These are phyloP conservation scores for Acromyrmex echinatior DNA, from an alignment of 1,140 invertebrate genomes.

Conservation along the genomic window DNA sequence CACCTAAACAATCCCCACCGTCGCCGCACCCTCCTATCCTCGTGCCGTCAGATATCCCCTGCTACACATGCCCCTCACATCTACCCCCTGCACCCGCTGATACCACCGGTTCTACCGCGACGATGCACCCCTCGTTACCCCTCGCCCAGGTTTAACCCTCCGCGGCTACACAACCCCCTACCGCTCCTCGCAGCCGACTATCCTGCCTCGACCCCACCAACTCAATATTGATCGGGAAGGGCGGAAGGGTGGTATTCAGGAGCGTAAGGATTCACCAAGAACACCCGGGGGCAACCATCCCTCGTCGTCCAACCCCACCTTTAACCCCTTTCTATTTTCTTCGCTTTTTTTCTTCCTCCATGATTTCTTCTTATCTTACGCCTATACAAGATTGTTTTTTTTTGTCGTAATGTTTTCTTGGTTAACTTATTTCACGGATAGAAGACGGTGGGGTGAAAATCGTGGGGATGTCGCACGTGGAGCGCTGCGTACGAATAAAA, in stretches of 20 bases:
- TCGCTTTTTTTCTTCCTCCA: background rate
- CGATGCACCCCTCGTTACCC: constrained; percentile 42
- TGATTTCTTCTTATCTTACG: background rate
- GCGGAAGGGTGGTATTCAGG: constrained; percentile 85
- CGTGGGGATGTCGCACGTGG: constrained; percentile 58
- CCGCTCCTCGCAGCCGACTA: constrained; percentile 43
- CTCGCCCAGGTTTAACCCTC: constrained; percentile 43
- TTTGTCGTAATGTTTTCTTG: background rate
- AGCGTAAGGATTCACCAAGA: constrained; percentile 74
- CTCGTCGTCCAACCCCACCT: background rate
- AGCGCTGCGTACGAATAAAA: constrained; percentile 44
- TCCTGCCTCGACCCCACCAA: constrained; percentile 82
- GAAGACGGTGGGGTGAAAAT: background rate
- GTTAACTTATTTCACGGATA: background rate
- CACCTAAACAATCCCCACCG: constrained; percentile 68
- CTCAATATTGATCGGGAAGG: constrained; percentile 84
- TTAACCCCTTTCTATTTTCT: constrained; percentile 27
- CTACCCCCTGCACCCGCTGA: constrained; percentile 60
- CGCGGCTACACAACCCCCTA: constrained; percentile 46
- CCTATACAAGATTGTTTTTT: constrained; percentile 31
- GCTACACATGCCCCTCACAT: constrained; percentile 53
- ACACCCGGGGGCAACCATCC: constrained; percentile 67
- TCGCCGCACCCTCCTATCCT: constrained; percentile 61
- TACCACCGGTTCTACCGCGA: constrained; percentile 70
- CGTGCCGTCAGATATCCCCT: constrained; percentile 40